Base-by-base conservation (phyloP, 64 coral and sea anemone genomes). In the Pachyseris speciosa region DNA sequence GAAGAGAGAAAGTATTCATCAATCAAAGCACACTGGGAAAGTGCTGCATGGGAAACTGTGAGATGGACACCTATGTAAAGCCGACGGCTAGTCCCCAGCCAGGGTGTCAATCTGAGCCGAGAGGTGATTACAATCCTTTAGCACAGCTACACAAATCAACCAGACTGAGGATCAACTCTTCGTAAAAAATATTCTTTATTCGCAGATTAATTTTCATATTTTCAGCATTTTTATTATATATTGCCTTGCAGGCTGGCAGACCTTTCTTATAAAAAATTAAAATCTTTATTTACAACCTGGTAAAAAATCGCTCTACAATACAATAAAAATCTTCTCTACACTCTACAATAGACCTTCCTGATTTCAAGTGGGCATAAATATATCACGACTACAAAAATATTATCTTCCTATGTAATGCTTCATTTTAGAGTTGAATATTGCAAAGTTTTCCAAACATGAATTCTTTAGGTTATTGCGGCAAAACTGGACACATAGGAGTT, bases 161-260 rank as follows among this genome's bases (percentile, higher is more conserved):
- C n/a, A n/a, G n/a, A n/a, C n/a, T n/a, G n/a, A n/a, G n/a, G n/a
- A n/a, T n/a, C 64, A 67, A 67, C 1, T 0, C 19, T 57, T 7
- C 48, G 75, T 37, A 81, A 51, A 81, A 81, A 81, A 81, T 81
- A 81, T 37, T 61, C 19, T 81, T 81, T 81, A 81, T 63, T 81
- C 63, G 52, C 77, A 81, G 77, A 61, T 61, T 37, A 57, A 24
- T 40, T 81, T 53, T 81, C 53, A 61, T 52, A 33, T 79, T 81
- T 81, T 81, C 31, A 60, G 76, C 77, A 52, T 25, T 60, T 60
- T 81, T 9, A 39, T 81, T 40, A 63, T 63, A 81, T 81, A 41
- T 30, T 11, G 22, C 77, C 77, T 41, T 81, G 19, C 7, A 58
- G 77, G 77, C 77, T 33, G 48, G 31, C 53, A 20, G 34, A 61